These are phyloP conservation scores for Amblyraja radiata DNA, from an alignment of 2,797 vertebrate species.

Conservation along the genomic window DNA sequence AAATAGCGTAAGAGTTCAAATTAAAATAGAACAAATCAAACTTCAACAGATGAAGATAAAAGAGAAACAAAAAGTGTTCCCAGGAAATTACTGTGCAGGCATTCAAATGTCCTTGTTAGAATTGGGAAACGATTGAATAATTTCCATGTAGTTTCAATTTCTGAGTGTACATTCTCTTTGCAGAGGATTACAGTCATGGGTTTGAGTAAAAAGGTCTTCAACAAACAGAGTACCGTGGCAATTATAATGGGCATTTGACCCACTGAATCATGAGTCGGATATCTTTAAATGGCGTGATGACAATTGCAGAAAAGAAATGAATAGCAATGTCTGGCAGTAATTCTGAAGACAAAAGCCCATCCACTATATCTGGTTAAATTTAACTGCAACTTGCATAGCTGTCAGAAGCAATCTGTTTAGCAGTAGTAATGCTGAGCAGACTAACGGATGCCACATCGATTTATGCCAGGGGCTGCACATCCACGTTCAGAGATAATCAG, in stretches of 20 bases:
- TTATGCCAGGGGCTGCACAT: constrained; percentile 13
- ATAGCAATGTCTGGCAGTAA: neutral
- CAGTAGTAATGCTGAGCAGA: neutral
- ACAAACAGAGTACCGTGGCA: neutral
- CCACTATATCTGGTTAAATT: constrained; percentile 9
- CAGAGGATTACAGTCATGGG: neutral
- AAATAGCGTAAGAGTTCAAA: neutral
- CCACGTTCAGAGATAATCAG: neutral
- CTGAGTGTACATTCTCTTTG: neutral
- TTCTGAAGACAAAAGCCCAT: constrained; percentile 1
- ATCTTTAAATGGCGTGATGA: neutral
- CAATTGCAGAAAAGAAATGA: neutral
- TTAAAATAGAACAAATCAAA: constrained; percentile 21
- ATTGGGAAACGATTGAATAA: neutral
- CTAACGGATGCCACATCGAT: constrained; percentile 4
- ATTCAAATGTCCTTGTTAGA: neutral
- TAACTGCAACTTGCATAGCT: constrained; percentile 4
- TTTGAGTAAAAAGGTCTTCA: neutral
- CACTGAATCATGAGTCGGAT: neutral
- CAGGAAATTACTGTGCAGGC: neutral
- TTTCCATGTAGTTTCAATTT: neutral
- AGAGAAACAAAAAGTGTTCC: neutral
- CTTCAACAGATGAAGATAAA: neutral
- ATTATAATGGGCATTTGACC: neutral
- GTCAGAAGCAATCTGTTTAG: constrained; percentile 27